Evolutionary conservation across 2,113 vertebrate species (phyloP).

Genomic region (Microcebus ravelobensis): DNA sequence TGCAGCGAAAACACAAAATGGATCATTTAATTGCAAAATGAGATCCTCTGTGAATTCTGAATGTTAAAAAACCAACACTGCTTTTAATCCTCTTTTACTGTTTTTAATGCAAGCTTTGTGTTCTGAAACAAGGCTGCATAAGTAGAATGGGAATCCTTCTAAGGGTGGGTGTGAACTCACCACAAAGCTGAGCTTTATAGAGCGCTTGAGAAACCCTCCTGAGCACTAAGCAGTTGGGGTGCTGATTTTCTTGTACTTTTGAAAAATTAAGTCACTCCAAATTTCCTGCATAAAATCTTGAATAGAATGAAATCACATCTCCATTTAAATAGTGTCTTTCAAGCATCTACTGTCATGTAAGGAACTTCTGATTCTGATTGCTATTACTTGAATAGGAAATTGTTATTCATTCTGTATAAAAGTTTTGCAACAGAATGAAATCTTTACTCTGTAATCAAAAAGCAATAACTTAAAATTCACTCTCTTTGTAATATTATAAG

Average conservation of each 20-base stretch:
- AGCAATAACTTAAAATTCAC: conserved; percentile 85
- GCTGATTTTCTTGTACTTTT: conserved; percentile 58
- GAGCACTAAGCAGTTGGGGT: not conserved
- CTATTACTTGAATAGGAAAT: conserved; percentile 81
- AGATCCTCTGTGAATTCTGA: conserved; percentile 80
- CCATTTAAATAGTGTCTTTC: conserved; percentile 70
- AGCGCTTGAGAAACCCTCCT: conserved; percentile 27
- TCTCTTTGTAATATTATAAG: conserved; percentile 66
- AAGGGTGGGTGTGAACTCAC: conserved; percentile 56
- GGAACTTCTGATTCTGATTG: conserved; percentile 82
- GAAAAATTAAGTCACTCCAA: conserved; percentile 40
- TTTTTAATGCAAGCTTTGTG: conserved; percentile 68
- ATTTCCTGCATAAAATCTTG: conserved; percentile 28
- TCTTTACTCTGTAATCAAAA: conserved; percentile 71
- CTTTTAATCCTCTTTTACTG: conserved; percentile 72
- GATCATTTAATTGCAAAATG: conserved; percentile 74
- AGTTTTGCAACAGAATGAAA: conserved; percentile 63
- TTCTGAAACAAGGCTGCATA: conserved; percentile 52
- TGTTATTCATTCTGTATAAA: conserved; percentile 71
- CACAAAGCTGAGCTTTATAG: not conserved
- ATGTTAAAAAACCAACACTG: conserved; percentile 81
- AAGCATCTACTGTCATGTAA: conserved; percentile 82
- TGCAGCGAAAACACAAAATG: conserved; percentile 59
- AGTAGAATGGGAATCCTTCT: conserved; percentile 24
- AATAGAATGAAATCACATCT: conserved; percentile 67